Evolutionary conservation across 2,113 vertebrate species (phyloP), one percentile per base, ranked within the genome.

Genomic region (Neogale vison): DNA sequence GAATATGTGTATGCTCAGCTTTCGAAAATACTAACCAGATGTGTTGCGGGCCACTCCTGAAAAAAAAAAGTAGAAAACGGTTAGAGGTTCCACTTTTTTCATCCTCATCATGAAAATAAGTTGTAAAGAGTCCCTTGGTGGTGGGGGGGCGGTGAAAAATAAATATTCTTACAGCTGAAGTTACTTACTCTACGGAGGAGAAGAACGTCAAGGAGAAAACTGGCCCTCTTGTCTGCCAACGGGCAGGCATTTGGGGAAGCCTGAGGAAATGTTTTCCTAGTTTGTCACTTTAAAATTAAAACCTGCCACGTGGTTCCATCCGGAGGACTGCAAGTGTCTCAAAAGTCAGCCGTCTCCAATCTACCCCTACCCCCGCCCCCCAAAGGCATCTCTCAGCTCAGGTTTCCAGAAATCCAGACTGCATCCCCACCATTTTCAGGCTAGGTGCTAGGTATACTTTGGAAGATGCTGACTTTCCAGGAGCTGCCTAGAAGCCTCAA

Each of bases 121-220:
- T 81, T 52, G 65, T 94, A 61, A 86, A 92, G 23, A 84, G n/a
- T 77, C 63, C 34, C 74, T 18, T 77, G 74, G 55, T 18, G 52
- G 52, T 15, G 15, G 52, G 4, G 5, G 55, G 55, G 74, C 15
- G 52, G 21, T 79, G 94, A 77, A 94, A 94, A 90, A 95, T 92
- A 96, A 97, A 93, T 92, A 88, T 55, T 81, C 91, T 69, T 87
- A 36, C 47, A 84, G 76, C 91, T 84, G 57, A 76, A 61, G 69
- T 88, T 50, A 88, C 34, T 88, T 80, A 81, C 12, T 80, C 31
- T 65, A 8, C 50, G 12, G 31, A 93, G 71, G 12, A n/a, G 2
- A 94, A 87, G 57, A 79, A 34, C n/a, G 69, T 65, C 71, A 61
- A 4, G 45, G 47, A 94, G 81, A 71, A 94, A 85, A 69, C 0